Evolutionary conservation across 2,113 vertebrate genomes (phyloP).

Genomic region (Polyodon spathula): DNA sequence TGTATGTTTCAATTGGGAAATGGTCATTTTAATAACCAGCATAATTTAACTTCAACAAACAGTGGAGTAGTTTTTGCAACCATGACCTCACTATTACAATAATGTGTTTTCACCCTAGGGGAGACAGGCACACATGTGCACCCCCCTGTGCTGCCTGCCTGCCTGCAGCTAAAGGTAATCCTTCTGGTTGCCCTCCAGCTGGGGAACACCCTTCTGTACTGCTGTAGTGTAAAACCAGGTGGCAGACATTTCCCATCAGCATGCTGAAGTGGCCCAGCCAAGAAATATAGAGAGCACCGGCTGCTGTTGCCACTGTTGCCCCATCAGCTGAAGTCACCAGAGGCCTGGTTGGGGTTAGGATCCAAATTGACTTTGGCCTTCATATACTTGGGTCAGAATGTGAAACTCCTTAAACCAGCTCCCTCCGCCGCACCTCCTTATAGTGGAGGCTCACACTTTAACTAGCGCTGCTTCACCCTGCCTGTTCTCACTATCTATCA

Average conservation of each 20-base stretch:
- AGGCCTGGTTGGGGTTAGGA: neutral
- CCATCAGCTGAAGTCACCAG: no score
- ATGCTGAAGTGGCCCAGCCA: neutral
- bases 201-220: neutral
- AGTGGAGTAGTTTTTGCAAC: no score
- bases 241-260: neutral
- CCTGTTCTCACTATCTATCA: neutral
- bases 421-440: neutral
- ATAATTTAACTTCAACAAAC: no score
- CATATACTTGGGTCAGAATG: neutral
- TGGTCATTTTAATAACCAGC: no score
- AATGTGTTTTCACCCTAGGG: no score
- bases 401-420: neutral
- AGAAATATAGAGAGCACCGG: constrained; percentile 2
- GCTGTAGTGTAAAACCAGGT: neutral
- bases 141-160: neutral
- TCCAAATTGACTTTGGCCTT: constrained; percentile 3
- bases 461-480: neutral
- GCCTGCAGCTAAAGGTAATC: neutral
- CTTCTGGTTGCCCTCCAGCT: neutral
- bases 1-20: no score
- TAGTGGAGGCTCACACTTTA: neutral
- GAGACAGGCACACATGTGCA: no score
- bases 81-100: no score
- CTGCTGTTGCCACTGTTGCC: neutral